Base-by-base conservation (phyloP, 2,888 invertebrate genomes). In the Aphrophora alni region DNA sequence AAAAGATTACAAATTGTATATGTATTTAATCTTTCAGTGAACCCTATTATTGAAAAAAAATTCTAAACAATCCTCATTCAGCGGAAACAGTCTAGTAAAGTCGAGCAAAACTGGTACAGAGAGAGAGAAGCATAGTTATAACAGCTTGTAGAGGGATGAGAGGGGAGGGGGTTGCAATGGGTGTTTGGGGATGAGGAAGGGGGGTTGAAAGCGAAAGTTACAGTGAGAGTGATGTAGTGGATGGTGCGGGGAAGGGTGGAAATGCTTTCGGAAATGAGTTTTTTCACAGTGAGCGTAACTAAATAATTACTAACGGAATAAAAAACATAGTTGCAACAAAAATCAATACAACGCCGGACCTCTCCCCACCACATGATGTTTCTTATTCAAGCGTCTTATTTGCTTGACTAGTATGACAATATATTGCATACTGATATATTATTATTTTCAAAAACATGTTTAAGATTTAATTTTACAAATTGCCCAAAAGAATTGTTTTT, bases 201-300 rank as follows among this genome's bases (percentile, higher is more conserved):
- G n/a, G 77, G 74, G 80, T 73, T 73, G 80, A 80, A 74, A 77
- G 68, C 14, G 38, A 78, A 38, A 71, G 51, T 33, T 77, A 44
- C 51, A 77, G 74, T 38, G 71, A 68, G 76, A 69, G 59, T 38
- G 72, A 72, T 38, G 17, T 21, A 28, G 69, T 33, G 14, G 24
- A 72, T 33, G 44, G 38, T 26, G 59, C 76, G 81, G 80, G 78
- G 79, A 74, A 69, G 80, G 82, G 78, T 77, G 83, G 82, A 81
- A 79, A 70, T 81, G 75, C n/a, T 26, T 69, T 77, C 77, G 77
- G 77, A 77, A 77, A 77, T 77, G 77, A 77, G 77, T 77, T 77
- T 77, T 73, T 77, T 77, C 70, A 70, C 77, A 70, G 70, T 38
- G 38, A 73, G 38, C 27, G 69, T 77, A 77, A 69, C 77, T 77